These are phyloP conservation scores for Gracilinanus agilis DNA, from an alignment of 2,113 vertebrate species.

Conservation along the genomic window DNA sequence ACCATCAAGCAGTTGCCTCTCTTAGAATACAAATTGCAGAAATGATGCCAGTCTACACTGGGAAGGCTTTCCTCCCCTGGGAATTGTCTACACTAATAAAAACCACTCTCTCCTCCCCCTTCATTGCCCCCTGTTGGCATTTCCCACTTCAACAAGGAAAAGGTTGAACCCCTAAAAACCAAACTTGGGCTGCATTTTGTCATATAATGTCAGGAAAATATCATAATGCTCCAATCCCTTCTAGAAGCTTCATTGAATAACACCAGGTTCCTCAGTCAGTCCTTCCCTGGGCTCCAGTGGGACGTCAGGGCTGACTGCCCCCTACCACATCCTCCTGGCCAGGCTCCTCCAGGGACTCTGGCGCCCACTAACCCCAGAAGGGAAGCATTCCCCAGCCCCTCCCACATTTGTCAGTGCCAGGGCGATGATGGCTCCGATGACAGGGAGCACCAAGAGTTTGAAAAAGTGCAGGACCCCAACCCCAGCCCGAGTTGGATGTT, in stretches of 20 bases:
- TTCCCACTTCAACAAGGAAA: neutral
- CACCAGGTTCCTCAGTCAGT: neutral
- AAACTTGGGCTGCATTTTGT: neutral
- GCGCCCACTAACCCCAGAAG: neutral
- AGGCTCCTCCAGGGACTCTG: neutral
- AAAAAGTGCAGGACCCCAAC: conserved; percentile 28
- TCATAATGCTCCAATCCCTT: neutral
- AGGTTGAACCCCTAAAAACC: neutral
- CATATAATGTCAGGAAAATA: neutral
- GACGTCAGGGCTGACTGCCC: neutral
- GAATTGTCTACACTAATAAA: neutral
- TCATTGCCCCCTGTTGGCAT: neutral
- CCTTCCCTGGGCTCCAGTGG: neutral
- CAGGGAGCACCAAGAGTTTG: neutral
- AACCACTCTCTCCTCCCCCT: neutral
- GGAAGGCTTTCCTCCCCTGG: neutral
- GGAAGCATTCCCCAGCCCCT: neutral
- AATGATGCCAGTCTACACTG: neutral
- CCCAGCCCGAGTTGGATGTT: conserved; percentile 22
- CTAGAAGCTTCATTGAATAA: conserved; percentile 28
- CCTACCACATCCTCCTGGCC: neutral
- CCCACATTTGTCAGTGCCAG: neutral
- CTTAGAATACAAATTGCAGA: neutral
- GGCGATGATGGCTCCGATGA: neutral
- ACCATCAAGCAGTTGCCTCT: neutral